phyloP scores from a whole-genome alignment of 2,113 vertebrate genomes.

The Varanus komodoensis region DNA sequence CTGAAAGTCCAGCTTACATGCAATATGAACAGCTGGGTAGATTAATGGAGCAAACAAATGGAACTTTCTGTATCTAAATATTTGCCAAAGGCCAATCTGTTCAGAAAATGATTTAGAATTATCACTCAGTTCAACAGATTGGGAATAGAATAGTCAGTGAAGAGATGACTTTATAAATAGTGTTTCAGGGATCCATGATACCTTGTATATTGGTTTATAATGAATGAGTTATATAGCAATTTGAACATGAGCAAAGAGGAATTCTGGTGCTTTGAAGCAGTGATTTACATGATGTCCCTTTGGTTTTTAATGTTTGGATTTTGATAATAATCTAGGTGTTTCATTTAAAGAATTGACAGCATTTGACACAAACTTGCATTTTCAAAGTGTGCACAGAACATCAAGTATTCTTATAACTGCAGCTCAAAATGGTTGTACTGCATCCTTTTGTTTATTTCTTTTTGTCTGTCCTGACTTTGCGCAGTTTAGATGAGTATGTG shows the following conservation, averaged over 20 bases:
- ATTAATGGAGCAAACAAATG: neutral
- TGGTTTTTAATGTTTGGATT: constrained; percentile 24
- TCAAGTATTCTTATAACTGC: neutral
- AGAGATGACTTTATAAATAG: neutral
- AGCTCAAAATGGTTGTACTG: neutral
- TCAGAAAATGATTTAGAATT: constrained; percentile 15
- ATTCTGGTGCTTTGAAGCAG: neutral
- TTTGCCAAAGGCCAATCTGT: constrained; percentile 6
- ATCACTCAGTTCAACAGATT: neutral
- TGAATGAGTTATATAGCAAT: neutral
- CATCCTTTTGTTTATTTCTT: neutral
- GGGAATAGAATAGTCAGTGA: neutral
- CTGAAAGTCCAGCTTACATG: neutral
- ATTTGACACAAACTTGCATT: neutral
- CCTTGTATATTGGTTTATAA: neutral
- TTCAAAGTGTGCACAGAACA: neutral
- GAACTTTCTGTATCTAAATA: neutral
- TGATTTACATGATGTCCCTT: constrained; percentile 6
- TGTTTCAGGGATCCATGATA: neutral
- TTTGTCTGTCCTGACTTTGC: neutral
- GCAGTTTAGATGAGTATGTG: neutral
- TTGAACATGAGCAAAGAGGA: neutral
- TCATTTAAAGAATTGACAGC: constrained; percentile 21
- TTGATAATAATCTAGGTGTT: constrained; percentile 33
- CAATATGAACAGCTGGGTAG: neutral